Percentiles rank a stretch among this genome's conserved stretches.
These are phyloP conservation scores for Alaudala cheleensis DNA, from an alignment of 2,113 vertebrate genomes.

Conservation along the genomic window DNA sequence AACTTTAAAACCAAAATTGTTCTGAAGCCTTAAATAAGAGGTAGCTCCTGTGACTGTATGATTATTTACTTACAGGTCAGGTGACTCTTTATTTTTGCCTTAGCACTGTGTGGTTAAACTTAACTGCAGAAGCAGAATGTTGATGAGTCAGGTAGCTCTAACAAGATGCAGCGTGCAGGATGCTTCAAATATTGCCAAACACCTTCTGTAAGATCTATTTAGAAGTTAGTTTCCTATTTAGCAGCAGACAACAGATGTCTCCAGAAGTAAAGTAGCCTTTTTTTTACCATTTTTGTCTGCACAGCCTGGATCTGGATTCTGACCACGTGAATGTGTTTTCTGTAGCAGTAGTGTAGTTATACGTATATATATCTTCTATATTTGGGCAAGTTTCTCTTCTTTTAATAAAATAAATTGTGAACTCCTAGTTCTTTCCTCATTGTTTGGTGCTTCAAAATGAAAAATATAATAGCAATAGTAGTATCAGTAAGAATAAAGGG, in stretches of 20 bases:
- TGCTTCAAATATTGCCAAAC: slow-evolving; percentile 11
- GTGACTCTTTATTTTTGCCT: slow-evolving; percentile 11
- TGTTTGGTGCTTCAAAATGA: background rate
- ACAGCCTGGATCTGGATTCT: background rate
- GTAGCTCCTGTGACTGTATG: background rate
- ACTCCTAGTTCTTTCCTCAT: background rate
- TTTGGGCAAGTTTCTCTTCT: background rate
- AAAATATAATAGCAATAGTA: background rate
- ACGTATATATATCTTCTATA: background rate
- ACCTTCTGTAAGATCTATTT: background rate
- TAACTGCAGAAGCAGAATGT: background rate
- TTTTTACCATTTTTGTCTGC: background rate
- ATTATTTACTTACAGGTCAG: slow-evolving; percentile 12
- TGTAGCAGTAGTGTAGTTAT: background rate
- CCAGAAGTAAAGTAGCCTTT: background rate
- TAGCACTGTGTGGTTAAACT: background rate
- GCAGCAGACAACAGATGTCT: background rate
- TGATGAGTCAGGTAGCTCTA: slow-evolving; percentile 44
- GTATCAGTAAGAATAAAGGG: background rate
- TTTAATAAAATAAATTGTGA: background rate
- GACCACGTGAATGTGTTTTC: background rate
- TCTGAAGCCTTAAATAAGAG: background rate
- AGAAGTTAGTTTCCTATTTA: background rate
- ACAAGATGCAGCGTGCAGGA: background rate
- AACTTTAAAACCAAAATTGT: background rate